Base-by-base conservation (phyloP, 2,113 vertebrate species). In the Syngnathus floridae region DNA sequence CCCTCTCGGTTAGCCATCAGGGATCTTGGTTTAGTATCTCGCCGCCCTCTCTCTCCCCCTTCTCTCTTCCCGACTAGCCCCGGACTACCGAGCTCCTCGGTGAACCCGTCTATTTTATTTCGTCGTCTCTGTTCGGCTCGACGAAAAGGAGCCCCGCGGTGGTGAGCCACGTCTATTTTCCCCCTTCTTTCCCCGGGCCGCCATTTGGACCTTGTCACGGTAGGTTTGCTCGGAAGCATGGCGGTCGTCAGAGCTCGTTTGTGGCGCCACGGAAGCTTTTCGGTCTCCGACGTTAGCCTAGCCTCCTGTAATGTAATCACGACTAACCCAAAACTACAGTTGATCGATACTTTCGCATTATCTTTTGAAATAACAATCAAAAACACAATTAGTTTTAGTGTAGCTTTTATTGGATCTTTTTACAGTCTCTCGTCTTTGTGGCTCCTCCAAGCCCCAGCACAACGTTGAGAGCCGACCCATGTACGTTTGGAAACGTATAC, bases 11-110 rank as follows among this genome's bases (percentile, higher is more conserved):
- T 83, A 88, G 90, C 91, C 91, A 91, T 91, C 90, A 88, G 90
- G 90, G 90, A 91, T 91, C 89, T 90, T 79, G 83, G 88, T 89
- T 88, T 91, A 91, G 91, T 90, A 90, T 90, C 89, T 90, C 89
- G 88, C 90, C 88, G 80, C 86, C 80, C 86, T 86, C 81, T 79
- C 86, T 85, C 86, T 77, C 83, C 80, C 84, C 78, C 84, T 82
- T 82, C 83, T 86, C 85, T 87, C 82, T 78, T 80, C 73, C 75
- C 40, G 77, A 82, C 76, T 60, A 79, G 66, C 75, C 74, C 75
- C 73, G 75, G 77, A 78, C 72, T 75, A 40, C 73, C 80, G 70
- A 82, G 79, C 74, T 74, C 49, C 8, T 54, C 58, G 63, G 77
- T 79, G 78, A 84, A 83, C 74, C 78, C 82, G 81, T 77, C 79